Evolutionary conservation across 2,797 vertebrate species (phyloP), one percentile per base, ranked within the genome.

Genomic region (Coregonus suidteri): DNA sequence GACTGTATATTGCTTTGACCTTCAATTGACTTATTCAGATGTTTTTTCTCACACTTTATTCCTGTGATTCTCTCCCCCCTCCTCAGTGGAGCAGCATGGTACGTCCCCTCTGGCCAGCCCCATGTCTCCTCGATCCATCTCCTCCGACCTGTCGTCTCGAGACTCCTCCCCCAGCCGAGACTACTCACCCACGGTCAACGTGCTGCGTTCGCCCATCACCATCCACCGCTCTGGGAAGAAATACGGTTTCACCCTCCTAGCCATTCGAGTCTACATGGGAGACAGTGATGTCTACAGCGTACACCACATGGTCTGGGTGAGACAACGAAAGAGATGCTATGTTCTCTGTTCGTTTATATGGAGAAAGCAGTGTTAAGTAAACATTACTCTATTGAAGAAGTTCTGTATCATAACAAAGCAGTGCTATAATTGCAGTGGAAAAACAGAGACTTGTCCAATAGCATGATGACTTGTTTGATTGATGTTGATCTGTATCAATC

Each of bases 291-390:
- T 98, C n/a, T 97, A 97, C 93, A 97, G 95, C 0, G 95, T 98
- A 0, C 96, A 98, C 70, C 96, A 98, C 88, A 96, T 98, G 79
- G 95, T 97, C 84, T 97, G 96, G 97, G 97, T 98, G 80, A 95
- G 96, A 75, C 4, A 83, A 52, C 41, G 1, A 5, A 18, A 56
- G 53, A 56, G 53, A n/a, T n/a, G 0, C 3, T 47, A 47, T 47
- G 41, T 47, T 47, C 9, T 11, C 9, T 16, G 67, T 51, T 18
- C 1, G 3, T 71, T 20, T 20, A 6, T 3, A 37, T 68, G 30
- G 34, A 68, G 4, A 15, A 30, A 68, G 15, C 14, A 5, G 37
- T 30, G 64, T 3, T 16, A 16, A 18, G 15, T 70, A 9, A 68
- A 14, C 67, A 71, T 74, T 41, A 15, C 9, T 74, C n/a, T 34